Base-by-base conservation (phyloP, 1,140 invertebrate genomes). In the Hylaeus volcanicus region DNA sequence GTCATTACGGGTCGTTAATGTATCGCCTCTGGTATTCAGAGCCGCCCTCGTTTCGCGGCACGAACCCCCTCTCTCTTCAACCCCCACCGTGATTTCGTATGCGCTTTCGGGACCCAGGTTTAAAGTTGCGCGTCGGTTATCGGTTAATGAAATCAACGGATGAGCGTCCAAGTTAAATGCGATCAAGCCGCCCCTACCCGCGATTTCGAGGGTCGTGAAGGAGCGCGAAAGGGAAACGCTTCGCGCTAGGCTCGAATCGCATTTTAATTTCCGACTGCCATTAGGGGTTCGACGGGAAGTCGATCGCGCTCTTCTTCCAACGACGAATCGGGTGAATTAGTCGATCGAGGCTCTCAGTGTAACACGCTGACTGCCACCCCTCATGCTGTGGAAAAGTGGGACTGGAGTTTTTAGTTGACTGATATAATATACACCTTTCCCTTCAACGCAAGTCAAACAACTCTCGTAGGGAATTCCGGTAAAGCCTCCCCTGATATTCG, bases 61-160 rank as follows among this genome's bases (percentile, higher is more conserved):
- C 80, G 65, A 55, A 69, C 66, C 69, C 58, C 53, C 43, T 5
- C 45, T 26, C 3, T 37, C n/a, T 14, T 65, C 39, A 12, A 51
- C 14, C 61, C 15, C 15, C 69, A 41, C 51, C 53, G 71, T 85
- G 79, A 85, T 86, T 80, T 74, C 77, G 79, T 81, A 82, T 79
- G 74, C 78, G 43, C 58, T 56, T 78, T 56, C 79, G 51, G 58
- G 66, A 6, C 60, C 64, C 53, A 14, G 37, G 53, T 81, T 80
- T 84, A 78, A 85, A 86, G 75, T 87, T 61, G 79, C 81, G 79
- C 73, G 64, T 68, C 45, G 85, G 79, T 84, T 90, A 90, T 91
- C 88, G 86, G 65, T 87, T 91, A 91, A 92, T 90, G 91, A 92
- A 91, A 92, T 92, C 90, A 88, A 89, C 86, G 83, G 83, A 87